Evolutionary conservation across 2,113 vertebrate species (phyloP), one percentile per base, ranked within the genome.

Genomic region (Phycodurus eques): DNA sequence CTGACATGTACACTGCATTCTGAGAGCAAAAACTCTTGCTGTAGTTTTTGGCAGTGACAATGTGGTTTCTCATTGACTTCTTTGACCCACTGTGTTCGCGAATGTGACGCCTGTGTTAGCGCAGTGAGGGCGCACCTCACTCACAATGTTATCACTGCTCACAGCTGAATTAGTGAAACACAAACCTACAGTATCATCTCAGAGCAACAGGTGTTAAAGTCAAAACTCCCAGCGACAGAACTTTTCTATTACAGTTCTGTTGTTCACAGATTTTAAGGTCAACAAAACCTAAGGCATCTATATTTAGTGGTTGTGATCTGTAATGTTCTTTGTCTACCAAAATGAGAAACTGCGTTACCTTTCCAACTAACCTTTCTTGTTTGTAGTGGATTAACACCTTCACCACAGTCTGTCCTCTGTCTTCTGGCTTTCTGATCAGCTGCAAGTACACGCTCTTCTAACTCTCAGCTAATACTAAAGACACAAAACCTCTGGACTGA

Each of bases 281-380:
- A 81, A 74, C 81, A 87, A 86, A 64, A 82, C 59, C 67, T 76
- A 74, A 85, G 81, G 62, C 71, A 66, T 79, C 75, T 79, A 73
- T 78, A 82, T 74, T 82, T 77, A 82, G 85, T 88, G 86, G 87
- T 91, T 92, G 88, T 88, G 88, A 90, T 92, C 90, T 91, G 88
- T 91, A 90, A 89, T 92, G 89, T 86, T 71, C 72, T 84, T 85
- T 90, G 87, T 89, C 86, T 87, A 87, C 75, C 82, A 74, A 86
- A 93, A 92, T 94, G 92, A 93, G 92, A 94, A 93, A 93, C 92
- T 93, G 92, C 93, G 93, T 93, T 92, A 88, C 85, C 88, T 86
- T 90, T 80, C 88, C 78, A 71, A 94, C 92, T 46, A 70, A 81
- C 82, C 74, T 91, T 91, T 90, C 87, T 88, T 87, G 88, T 93